Evolutionary conservation across 1,140 invertebrate species (phyloP).

Genomic region (Caenorhabditis brenneri): DNA sequence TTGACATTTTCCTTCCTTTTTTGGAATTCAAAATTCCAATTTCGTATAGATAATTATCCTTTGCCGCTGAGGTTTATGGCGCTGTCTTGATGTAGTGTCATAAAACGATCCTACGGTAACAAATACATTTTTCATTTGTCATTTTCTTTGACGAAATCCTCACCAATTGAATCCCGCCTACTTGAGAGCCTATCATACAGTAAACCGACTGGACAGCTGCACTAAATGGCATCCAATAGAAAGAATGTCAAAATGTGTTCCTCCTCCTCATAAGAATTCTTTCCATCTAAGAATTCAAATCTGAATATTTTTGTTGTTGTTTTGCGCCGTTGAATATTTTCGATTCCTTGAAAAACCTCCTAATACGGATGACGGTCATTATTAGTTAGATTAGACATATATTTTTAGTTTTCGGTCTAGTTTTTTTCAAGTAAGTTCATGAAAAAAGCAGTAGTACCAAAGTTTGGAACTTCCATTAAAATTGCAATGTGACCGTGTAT

Average conservation of each 20-base stretch:
- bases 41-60: neutral
- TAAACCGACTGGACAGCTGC: slow-evolving; percentile 16
- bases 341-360: no score
- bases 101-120: neutral
- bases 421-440: no score
- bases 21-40: neutral
- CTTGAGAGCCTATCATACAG: neutral
- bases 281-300: neutral
- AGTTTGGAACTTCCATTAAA: no score
- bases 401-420: no score
- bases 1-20: no score
- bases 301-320: no score
- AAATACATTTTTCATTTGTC: neutral
- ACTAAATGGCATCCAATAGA: neutral
- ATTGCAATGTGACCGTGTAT: neutral
- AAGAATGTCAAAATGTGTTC: neutral
- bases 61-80: neutral
- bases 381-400: no score
- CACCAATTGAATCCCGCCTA: neutral
- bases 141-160: neutral
- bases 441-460: no score
- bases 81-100: neutral
- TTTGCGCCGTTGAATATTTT: no score
- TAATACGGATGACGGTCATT: no score
- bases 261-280: neutral